These are phyloP conservation scores for Argyra leucocephala DNA, from an alignment of 2,888 invertebrate genomes.

Conservation along the genomic window DNA sequence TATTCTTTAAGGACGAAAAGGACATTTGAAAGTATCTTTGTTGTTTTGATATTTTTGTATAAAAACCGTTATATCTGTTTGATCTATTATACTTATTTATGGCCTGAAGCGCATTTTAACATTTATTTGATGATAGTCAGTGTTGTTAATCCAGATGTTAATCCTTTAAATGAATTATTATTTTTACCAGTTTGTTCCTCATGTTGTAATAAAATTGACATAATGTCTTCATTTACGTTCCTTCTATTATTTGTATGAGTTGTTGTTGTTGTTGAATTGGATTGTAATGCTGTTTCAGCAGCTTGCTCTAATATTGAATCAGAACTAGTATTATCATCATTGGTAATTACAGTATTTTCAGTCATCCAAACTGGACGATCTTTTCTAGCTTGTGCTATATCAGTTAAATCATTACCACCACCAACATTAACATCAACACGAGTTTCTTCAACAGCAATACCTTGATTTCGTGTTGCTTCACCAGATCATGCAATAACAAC, in stretches of 20 bases:
- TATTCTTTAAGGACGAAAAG: too few relatives aligned
- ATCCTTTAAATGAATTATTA: constrained; percentile 44
- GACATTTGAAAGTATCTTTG: too few relatives aligned
- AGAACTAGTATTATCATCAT: constrained; percentile 38
- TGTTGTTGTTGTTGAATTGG: constrained; percentile 23
- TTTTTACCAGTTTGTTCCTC: constrained; percentile 61
- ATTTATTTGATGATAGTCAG: too few relatives aligned
- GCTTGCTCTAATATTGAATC: constrained; percentile 52
- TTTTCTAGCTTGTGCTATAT: constrained; percentile 55
- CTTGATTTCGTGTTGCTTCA: constrained; percentile 72
- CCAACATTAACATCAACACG: constrained; percentile 81
- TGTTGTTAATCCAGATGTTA: constrained; percentile 33
- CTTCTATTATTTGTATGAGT: constrained; percentile 38
- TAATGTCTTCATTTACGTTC: constrained; percentile 77
- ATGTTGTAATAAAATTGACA: constrained; percentile 82
- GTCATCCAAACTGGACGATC: constrained; percentile 93
- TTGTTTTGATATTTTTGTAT: too few relatives aligned
- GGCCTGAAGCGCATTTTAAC: too few relatives aligned
- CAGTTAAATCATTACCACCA: constrained; percentile 50
- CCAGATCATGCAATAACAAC: constrained; percentile 81
- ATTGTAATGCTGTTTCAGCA: constrained; percentile 45
- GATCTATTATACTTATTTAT: too few relatives aligned
- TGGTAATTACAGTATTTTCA: constrained; percentile 75
- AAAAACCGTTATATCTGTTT: too few relatives aligned
- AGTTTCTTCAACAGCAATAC: constrained; percentile 70